Evolutionary conservation across 2,797 vertebrate species (phyloP), one percentile per base, ranked within the genome.

Genomic region (Phalloptychus januarius): DNA sequence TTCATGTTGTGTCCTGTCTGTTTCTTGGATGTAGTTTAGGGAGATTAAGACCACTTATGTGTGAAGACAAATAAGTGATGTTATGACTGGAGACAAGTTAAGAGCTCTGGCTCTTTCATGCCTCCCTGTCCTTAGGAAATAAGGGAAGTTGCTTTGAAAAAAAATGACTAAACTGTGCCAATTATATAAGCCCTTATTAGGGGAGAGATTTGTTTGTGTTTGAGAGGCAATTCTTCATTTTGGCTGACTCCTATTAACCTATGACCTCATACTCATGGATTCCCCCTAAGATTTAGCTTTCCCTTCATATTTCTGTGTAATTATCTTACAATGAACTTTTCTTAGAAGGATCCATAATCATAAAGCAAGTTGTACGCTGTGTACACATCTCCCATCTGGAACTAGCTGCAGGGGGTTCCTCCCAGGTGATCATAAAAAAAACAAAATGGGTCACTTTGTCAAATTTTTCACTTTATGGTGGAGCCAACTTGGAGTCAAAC

Each of bases 21-120:
- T 74, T 7, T 77, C 45, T 81, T 46, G 33, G 40, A 74, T 72
- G 48, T 18, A 67, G 56, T n/a, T 5, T 28, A 36, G 54, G 40
- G 56, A 79, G 54, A 80, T 58, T 61, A 78, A 80, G 73, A 77
- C 46, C 42, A 84, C 38, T 76, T 69, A 70, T 79, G 76, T 89
- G 77, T 88, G 83, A 86, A 86, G 75, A 76, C 25, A 52, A 54
- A 86, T 72, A 71, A 42, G 31, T 36, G 36, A 76, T 93, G 87
- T 93, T 88, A 77, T 92, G 92, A 78, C 90, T 92, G 63, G 45
- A 85, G 81, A 76, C 54, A 46, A 45, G 58, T 86, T 48, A 73
- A 82, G 72, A 6, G 33, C 63, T 74, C 40, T 23, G 45, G 12
- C 8, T 61, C 48, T 61, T 73, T 72, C n/a, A 44, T 80, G 13